These are phyloP conservation scores for Apotomis betuletana DNA, from an alignment of 2,888 invertebrate genomes.

Conservation along the genomic window DNA sequence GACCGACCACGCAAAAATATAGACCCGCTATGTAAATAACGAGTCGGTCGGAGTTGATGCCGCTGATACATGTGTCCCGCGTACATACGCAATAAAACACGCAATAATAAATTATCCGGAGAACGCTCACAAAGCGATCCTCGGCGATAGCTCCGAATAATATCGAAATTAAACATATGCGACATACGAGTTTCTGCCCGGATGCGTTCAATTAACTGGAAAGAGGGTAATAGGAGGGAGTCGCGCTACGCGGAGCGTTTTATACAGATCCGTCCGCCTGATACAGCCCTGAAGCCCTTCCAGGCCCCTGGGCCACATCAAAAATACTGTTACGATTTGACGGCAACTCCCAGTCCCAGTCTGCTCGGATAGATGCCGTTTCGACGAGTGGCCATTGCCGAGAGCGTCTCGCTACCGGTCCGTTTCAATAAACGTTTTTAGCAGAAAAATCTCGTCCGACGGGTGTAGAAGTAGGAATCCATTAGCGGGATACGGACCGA, in stretches of 20 bases:
- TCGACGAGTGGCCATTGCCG: background rate
- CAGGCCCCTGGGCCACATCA: conserved; percentile 6
- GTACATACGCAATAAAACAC: conserved; percentile 14
- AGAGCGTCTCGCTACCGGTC: background rate
- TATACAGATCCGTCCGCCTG: background rate
- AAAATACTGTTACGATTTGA: background rate
- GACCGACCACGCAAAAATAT: conserved; percentile 10
- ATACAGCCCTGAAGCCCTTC: conserved; percentile 4
- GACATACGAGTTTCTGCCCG: conserved; percentile 18
- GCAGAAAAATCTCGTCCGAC: conserved; percentile 10
- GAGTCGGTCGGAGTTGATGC: background rate
- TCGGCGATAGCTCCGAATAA: conserved; percentile 25
- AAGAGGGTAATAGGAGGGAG: conserved; percentile 18
- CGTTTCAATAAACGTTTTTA: conserved; percentile 3
- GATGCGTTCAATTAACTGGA: conserved; percentile 30
- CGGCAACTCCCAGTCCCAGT: background rate
- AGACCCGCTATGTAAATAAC: conserved; percentile 11
- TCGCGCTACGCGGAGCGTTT: background rate
- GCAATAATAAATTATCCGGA: conserved; percentile 19
- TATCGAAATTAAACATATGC: conserved; percentile 37
- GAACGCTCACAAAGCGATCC: conserved; percentile 19
- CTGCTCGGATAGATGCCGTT: background rate
- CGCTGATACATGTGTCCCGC: conserved; percentile 1
- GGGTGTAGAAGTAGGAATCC: conserved; percentile 19
- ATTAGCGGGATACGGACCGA: conserved; percentile 1